Base-by-base conservation (phyloP, 2,797 vertebrate species). In the Synanceia verrucosa region DNA sequence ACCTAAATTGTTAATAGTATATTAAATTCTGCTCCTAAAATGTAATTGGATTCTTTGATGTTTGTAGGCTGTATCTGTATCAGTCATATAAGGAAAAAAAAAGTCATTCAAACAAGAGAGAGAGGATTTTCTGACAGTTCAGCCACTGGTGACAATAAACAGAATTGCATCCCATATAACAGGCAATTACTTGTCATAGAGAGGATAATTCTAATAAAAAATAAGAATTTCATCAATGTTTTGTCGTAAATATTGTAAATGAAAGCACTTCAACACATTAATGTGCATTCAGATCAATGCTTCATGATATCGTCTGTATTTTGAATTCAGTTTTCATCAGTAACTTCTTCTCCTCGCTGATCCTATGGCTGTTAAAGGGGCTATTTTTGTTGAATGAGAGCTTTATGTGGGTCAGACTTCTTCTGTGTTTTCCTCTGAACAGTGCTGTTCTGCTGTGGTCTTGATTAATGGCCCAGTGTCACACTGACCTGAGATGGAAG, bases 371-470 rank as follows among this genome's bases (percentile, higher is more conserved):
- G 75, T 76, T 82, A 50, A 72, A 79, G 76, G 53, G 80, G 80
- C 78, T 86, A 69, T 83, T 76, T 77, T 73, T 28, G 52, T 87
- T 91, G 81, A 92, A 89, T 86, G 83, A 79, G 74, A 83, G 80
- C 73, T 84, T 90, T 92, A 93, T 93, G 74, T 91, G 87, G 90
- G 91, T 93, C 93, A 90, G 74, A 60, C 73, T n/a, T n/a, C n/a
- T n/a, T n/a, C n/a, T 79, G 73, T 76, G 76, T 80, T 83, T 88
- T 83, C 57, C 41, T 70, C 62, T 34, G 70, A 74, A 71, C 43
- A 57, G 70, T 53, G 68, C 76, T 80, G 57, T 82, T 84, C 78
- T 73, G 66, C 78, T 80, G 66, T 62, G 47, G 80, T 62, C 51
- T 81, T 92, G 88, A 92, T 90, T 90, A 91, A 88, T 89, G 87